These are phyloP conservation scores for Aphis craccivora DNA, from an alignment of 1,140 invertebrate genomes.

Conservation along the genomic window DNA sequence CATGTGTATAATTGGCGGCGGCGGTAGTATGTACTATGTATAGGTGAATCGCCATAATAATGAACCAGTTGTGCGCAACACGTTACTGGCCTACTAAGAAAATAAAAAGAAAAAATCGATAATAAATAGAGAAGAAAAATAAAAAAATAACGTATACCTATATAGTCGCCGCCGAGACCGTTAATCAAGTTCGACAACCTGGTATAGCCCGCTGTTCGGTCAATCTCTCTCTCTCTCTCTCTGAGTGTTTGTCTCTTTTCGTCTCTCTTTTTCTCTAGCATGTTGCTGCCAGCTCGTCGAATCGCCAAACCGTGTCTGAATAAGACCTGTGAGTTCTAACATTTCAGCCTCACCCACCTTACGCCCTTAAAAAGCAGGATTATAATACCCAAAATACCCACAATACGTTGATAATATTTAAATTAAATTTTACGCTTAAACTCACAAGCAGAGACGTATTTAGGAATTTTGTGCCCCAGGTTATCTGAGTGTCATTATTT, in stretches of 20 bases:
- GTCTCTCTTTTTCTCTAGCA: neutral
- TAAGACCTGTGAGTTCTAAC: neutral
- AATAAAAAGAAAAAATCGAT: neutral
- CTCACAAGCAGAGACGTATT: too few relatives aligned
- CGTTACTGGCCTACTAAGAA: conserved; percentile 53
- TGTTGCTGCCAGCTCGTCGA: neutral
- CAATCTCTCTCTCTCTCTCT: neutral
- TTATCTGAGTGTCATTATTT: too few relatives aligned
- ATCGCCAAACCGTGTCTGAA: neutral
- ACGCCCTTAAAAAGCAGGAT: neutral
- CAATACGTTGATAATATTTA: too few relatives aligned
- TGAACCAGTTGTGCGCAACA: conserved; percentile 39
- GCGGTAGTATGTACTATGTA: neutral
- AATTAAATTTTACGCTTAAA: too few relatives aligned
- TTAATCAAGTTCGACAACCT: conserved; percentile 57
- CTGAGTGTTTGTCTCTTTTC: neutral
- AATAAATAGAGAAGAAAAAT: conserved; percentile 25
- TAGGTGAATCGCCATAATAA: conserved; percentile 28
- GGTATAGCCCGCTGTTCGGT: neutral
- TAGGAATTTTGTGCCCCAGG: too few relatives aligned
- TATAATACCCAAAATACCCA: too few relatives aligned
- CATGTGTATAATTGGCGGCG: neutral
- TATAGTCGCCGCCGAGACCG: conserved; percentile 34
- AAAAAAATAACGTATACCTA: neutral
- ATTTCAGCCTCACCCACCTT: neutral